Percentiles rank a stretch among this genome's conserved stretches.
Evolutionary conservation across 2,797 vertebrate species (phyloP).

Genomic region (Podargus strigoides): DNA sequence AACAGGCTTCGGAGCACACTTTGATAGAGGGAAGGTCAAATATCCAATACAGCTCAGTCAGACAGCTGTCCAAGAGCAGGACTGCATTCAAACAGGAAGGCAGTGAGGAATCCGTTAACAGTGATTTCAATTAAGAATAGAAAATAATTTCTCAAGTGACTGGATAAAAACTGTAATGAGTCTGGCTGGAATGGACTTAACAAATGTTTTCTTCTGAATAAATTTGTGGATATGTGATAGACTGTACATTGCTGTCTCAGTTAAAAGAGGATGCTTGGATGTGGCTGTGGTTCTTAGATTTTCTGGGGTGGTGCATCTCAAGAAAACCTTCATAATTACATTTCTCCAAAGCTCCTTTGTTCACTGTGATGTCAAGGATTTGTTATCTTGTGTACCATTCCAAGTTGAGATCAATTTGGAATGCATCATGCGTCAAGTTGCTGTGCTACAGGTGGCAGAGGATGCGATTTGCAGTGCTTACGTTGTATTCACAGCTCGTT

Average conservation of each 20-base stretch:
- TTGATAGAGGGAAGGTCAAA: neutral
- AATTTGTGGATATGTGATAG: neutral
- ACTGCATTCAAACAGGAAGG: neutral
- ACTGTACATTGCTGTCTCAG: neutral
- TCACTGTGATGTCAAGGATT: neutral
- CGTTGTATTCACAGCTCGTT: neutral
- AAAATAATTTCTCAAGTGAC: neutral
- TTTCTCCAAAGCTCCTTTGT: neutral
- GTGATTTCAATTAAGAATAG: neutral
- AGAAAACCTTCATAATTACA: neutral
- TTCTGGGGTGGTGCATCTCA: neutral
- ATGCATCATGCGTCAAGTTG: neutral
- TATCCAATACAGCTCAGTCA: accelerated
- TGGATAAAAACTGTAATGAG: neutral
- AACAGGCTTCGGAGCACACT: neutral
- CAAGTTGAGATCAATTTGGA: neutral
- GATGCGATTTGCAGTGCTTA: neutral
- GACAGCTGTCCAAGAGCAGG: neutral
- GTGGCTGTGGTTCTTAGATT: neutral
- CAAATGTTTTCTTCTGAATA: neutral
- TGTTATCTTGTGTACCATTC: neutral
- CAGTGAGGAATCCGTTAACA: neutral
- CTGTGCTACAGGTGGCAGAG: neutral
- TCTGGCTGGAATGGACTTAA: neutral
- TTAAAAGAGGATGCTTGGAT: neutral